Base-by-base conservation (phyloP, 2,797 vertebrate species). In the Toxotes lorentzi region DNA sequence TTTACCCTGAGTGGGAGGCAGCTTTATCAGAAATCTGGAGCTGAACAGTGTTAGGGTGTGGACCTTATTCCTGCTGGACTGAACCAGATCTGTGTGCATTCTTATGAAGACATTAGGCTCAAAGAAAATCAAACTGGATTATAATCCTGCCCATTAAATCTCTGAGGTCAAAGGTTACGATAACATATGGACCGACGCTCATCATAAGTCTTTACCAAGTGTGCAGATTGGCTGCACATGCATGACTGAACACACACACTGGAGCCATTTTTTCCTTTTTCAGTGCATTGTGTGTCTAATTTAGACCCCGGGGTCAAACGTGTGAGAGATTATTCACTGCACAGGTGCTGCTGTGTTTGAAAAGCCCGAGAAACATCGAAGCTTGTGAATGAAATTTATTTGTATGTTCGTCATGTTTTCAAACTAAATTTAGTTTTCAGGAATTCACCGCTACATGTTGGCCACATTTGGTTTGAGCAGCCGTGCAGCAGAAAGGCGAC, bases 101-200 rank as follows among this genome's bases (percentile, higher is more conserved):
- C 50, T 24, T 0, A 51, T 23, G 24, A 24, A 24, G n/a, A 51
- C 48, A 12, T n/a, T 2, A n/a, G 8, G 21, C 47, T 27, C 23
- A 3, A 27, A 23, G 7, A 16, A 53, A 24, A 5, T 53, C 12
- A 27, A 53, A 27, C 51, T 34, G 57, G 84, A 79, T 85, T 75
- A 74, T 62, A 58, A 63, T 61, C 38, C 70, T 23, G 48, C n/a
- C 30, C 61, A 6, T 73, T 62, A 66, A 41, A 56, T 9, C 74
- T 72, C 63, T 0, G 41, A 51, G 84, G 82, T 82, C 81, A 86
- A 24, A 81, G 85, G 78, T 85, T 24, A 81, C 19, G 0, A 4
- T 17, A 72, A 65, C 87, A 84, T 83, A 90, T 85, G 78, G 85
- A 78, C 76, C 1, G 47, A 62, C 60, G 70, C 80, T 81, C 72